Percentiles rank a stretch among this genome's conserved stretches.
Conservation (phyloP, 1,140 invertebrate species). For the Stegodyphus dumicola region DNA sequence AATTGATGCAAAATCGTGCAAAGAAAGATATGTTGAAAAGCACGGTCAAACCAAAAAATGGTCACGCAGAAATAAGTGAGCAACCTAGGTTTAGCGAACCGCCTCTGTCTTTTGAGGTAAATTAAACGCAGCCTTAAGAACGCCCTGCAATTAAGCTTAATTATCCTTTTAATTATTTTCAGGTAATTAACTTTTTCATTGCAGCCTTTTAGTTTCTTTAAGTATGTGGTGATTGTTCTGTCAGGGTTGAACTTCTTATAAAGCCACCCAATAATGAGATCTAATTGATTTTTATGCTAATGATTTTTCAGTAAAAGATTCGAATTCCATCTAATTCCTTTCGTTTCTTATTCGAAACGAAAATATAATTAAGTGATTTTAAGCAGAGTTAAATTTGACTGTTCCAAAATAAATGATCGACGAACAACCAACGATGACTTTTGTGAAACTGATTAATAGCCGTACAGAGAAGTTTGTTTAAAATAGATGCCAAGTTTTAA, state of each 20-base stretch:
- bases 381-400: too few relatives aligned
- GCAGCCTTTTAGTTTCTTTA: background rate
- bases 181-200: slow-evolving; percentile 49
- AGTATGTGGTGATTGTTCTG: slow-evolving; percentile 2
- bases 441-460: too few relatives aligned
- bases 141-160: slow-evolving; percentile 40
- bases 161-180: slow-evolving; percentile 50
- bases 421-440: too few relatives aligned
- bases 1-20: too few relatives aligned
- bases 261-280: slow-evolving; percentile 17
- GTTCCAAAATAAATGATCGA: too few relatives aligned
- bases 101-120: background rate
- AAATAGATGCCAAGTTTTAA: too few relatives aligned
- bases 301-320: slow-evolving; percentile 16
- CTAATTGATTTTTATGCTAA: slow-evolving; percentile 40
- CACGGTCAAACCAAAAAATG: too few relatives aligned
- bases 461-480: too few relatives aligned
- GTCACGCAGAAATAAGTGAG: too few relatives aligned
- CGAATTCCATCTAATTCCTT: background rate
- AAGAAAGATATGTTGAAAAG: too few relatives aligned
- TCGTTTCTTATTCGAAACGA: too few relatives aligned
- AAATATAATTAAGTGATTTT: too few relatives aligned
- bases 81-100: background rate
- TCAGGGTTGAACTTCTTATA: background rate
- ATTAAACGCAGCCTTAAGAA: slow-evolving; percentile 33